A percentile compares a stretch with the other conserved stretches of the same genome.
These are phyloP conservation scores for Drosophila neonasuta DNA, from an alignment of 2,888 invertebrate species.

Conservation along the genomic window DNA sequence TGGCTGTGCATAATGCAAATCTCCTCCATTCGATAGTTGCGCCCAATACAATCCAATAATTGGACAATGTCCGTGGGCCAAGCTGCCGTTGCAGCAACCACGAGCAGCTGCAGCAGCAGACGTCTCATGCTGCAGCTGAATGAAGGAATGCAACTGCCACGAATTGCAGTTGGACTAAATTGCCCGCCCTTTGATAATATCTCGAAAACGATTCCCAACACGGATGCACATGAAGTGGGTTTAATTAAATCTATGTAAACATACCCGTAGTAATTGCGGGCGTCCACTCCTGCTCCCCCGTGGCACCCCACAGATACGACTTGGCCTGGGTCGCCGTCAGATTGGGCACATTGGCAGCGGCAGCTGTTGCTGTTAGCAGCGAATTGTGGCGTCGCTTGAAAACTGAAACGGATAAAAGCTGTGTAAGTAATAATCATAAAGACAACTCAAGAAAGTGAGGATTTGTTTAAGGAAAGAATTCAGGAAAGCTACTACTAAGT, in stretches of 20 bases:
- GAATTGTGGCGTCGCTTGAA: slow-evolving; percentile 76
- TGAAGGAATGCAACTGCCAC: slow-evolving; percentile 24
- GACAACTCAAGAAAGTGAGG: too few relatives aligned
- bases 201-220: slow-evolving; percentile 23
- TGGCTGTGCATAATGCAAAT: slow-evolving; percentile 45
- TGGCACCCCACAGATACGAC: slow-evolving; percentile 93
- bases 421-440: not conserved
- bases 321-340: slow-evolving; percentile 79
- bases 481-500: too few relatives aligned
- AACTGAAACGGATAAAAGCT: slow-evolving; percentile 46
- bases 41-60: slow-evolving; percentile 55
- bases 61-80: slow-evolving; percentile 27
- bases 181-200: slow-evolving; percentile 35
- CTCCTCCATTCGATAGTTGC: slow-evolving; percentile 26
- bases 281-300: slow-evolving; percentile 98
- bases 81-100: slow-evolving; percentile 10
- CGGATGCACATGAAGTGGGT: slow-evolving; percentile 19
- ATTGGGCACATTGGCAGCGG: slow-evolving; percentile 59
- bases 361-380: slow-evolving; percentile 56
- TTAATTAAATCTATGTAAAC: slow-evolving; percentile 29
- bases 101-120: slow-evolving; percentile 22
- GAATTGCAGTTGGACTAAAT: not conserved
- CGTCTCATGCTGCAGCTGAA: slow-evolving; percentile 24
- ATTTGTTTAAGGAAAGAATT: too few relatives aligned
- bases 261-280: slow-evolving; percentile 95